Evolutionary conservation across 35 echinoderm and acorn worm species (phyloP).

Genomic region (Apostichopus parvimensis): DNA sequence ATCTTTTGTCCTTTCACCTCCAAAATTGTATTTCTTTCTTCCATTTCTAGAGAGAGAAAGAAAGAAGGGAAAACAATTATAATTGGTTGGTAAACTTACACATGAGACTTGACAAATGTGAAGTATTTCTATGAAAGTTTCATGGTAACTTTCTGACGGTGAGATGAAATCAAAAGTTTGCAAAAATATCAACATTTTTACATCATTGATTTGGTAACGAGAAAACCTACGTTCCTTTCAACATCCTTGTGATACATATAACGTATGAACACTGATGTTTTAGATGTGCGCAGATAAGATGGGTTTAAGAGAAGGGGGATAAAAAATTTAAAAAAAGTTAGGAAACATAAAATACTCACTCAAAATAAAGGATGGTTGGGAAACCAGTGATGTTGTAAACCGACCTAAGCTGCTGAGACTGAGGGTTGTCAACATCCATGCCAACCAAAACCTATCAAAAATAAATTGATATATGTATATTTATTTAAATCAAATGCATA

Average conservation of each 20-base stretch:
- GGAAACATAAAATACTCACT: constrained; percentile 68
- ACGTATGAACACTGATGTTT: too few species aligned
- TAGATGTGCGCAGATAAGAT: too few species aligned
- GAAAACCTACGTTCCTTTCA: too few species aligned
- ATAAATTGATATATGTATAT: background rate
- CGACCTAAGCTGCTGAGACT: constrained; percentile 60
- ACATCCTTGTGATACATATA: too few species aligned
- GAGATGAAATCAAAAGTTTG: too few species aligned
- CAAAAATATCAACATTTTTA: too few species aligned
- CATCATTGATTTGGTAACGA: too few species aligned
- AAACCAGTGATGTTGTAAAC: constrained; percentile 98
- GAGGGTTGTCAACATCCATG: constrained; percentile 92
- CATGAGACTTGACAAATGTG: too few species aligned
- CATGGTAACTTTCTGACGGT: too few species aligned
- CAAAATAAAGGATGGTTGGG: constrained; percentile 98
- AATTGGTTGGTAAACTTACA: too few species aligned
- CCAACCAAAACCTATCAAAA: constrained; percentile 80
- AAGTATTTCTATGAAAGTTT: too few species aligned
- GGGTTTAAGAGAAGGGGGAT: too few species aligned
- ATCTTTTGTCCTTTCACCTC: constrained; percentile 86
- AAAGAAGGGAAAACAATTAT: background rate
- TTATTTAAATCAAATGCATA: background rate
- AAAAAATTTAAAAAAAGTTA: background rate
- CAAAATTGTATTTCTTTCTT: constrained; percentile 83
- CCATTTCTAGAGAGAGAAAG: constrained; percentile 74